These are phyloP conservation scores for Gambusia affinis DNA, from an alignment of 2,113 vertebrate species.

Conservation along the genomic window DNA sequence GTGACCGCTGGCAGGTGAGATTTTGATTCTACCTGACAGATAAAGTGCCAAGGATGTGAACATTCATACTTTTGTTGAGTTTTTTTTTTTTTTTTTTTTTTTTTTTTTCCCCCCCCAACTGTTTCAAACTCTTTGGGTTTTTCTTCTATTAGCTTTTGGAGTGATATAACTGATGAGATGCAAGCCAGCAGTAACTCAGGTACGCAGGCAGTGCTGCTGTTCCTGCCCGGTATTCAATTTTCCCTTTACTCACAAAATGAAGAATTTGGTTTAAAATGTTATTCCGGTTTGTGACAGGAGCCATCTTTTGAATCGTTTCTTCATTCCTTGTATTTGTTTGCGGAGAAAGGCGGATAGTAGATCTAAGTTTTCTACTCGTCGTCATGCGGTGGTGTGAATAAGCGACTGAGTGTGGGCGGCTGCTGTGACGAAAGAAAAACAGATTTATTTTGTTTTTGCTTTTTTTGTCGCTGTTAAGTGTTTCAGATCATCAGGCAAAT, in stretches of 20 bases:
- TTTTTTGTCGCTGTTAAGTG: neutral
- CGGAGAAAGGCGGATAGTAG: neutral
- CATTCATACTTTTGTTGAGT: constrained; percentile 3
- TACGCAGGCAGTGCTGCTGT: constrained; percentile 45
- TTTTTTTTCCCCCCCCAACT: neutral
- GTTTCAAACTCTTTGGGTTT: neutral
- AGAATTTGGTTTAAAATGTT: constrained; percentile 22
- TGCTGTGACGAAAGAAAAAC: no score
- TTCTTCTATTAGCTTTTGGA: constrained; percentile 14
- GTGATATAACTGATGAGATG: constrained; percentile 17
- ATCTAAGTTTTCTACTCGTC: constrained; percentile 13
- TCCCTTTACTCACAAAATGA: constrained; percentile 5
- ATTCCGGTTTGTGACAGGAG: constrained; percentile 3
- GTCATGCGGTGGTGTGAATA: neutral
- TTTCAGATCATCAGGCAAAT: neutral
- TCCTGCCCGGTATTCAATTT: constrained; percentile 46
- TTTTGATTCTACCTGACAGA: constrained; percentile 42
- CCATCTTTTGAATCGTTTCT: neutral
- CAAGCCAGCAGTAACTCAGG: constrained; percentile 65
- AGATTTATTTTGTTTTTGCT: no score
- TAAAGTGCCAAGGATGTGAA: constrained; percentile 63
- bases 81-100: neutral
- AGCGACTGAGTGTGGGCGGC: no score
- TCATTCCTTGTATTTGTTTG: neutral
- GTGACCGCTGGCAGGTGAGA: constrained; percentile 1